Conservation (phyloP, 2,888 invertebrate species). For the Pandemis corylana region DNA sequence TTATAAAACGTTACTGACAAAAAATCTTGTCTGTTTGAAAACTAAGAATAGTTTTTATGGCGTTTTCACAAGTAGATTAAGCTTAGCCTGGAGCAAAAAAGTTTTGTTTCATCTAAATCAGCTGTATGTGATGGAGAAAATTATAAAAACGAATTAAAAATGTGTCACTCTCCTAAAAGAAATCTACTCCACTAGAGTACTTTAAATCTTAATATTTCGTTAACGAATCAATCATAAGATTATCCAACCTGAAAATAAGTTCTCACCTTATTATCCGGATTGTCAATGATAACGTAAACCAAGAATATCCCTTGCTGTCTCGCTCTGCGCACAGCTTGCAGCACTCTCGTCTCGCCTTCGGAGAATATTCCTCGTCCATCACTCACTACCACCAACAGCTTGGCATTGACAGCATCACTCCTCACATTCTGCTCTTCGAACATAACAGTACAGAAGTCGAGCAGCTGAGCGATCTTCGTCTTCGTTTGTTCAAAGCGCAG, state of each 20-base stretch:
- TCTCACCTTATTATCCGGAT: constrained; percentile 93
- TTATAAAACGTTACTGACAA: too few relatives aligned
- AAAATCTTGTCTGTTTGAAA: too few relatives aligned
- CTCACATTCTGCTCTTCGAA: constrained; percentile 76
- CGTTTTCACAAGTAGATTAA: too few relatives aligned
- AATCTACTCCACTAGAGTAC: neutral
- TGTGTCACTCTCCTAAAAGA: too few relatives aligned
- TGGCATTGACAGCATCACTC: constrained; percentile 88
- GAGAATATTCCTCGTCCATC: constrained; percentile 97
- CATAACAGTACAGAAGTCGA: constrained; percentile 90
- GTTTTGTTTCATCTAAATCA: too few relatives aligned
- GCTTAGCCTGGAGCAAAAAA: too few relatives aligned
- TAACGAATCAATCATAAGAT: too few relatives aligned
- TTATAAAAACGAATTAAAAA: too few relatives aligned
- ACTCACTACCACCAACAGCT: constrained; percentile 95
- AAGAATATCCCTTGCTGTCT: constrained; percentile 94
- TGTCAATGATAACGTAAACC: constrained; percentile 98
- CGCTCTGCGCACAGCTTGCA: constrained; percentile 91
- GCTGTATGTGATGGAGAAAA: too few relatives aligned
- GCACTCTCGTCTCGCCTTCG: constrained; percentile 91
- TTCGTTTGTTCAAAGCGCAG: constrained; percentile 95
- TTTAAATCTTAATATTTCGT: neutral
- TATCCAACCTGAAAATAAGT: neutral
- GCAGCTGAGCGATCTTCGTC: constrained; percentile 92
- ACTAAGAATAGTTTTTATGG: too few relatives aligned